Conservation (phyloP, 2,113 vertebrate species). For the Tenrec ecaudatus region DNA sequence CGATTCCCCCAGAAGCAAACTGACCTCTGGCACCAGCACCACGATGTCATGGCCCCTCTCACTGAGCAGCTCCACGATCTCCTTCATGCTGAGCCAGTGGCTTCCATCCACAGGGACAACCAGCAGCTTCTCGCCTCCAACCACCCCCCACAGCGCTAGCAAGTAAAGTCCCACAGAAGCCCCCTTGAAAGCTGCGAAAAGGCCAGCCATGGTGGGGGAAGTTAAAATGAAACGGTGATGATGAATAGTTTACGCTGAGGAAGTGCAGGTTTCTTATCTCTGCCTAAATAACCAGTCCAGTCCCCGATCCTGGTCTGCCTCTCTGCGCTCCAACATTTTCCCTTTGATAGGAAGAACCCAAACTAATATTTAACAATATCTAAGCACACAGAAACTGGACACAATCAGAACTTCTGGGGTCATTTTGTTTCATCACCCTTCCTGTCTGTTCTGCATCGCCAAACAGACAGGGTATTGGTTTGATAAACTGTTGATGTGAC, state of each 20-base stretch:
- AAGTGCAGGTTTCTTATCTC: no score
- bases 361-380: conserved; percentile 15
- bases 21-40: conserved; percentile 89
- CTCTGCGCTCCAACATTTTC: not conserved
- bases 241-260: fast-evolving
- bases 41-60: conserved; percentile 89
- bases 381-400: not conserved
- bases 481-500: no score
- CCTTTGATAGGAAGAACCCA: not conserved
- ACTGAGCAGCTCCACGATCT: conserved; percentile 86
- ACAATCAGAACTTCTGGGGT: no score
- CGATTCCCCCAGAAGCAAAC: conserved; percentile 85
- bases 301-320: not conserved
- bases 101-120: conserved; percentile 93
- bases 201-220: conserved; percentile 50
- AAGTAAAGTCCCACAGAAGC: conserved; percentile 33
- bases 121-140: conserved; percentile 87
- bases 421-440: no score
- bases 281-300: not conserved
- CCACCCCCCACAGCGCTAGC: not conserved
- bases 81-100: conserved; percentile 91
- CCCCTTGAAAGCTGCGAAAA: fast-evolving
- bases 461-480: no score
- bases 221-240: not conserved
- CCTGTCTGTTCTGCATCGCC: no score